Conservation (phyloP, 2,888 invertebrate genomes). For the Ophion costatus region DNA sequence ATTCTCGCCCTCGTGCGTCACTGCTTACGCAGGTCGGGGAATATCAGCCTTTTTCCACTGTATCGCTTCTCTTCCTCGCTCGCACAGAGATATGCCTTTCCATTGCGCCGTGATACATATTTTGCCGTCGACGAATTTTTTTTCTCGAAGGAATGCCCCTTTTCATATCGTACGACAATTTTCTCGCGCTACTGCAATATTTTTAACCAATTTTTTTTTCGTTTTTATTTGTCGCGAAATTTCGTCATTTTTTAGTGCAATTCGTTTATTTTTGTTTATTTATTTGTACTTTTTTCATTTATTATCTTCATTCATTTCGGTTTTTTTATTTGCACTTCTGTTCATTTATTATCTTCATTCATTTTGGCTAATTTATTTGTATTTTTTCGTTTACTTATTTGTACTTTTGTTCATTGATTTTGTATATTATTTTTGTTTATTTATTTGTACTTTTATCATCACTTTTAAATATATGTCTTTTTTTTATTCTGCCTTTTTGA, state of each 20-base stretch:
- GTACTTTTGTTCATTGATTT: no score
- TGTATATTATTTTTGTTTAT: no score
- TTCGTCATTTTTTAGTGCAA: background rate
- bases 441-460: no score
- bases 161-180: background rate
- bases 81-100: constrained; percentile 38
- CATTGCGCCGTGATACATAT: constrained; percentile 9
- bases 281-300: no score
- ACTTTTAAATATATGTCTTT: no score
- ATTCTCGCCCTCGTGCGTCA: constrained; percentile 68
- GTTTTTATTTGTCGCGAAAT: background rate
- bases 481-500: background rate
- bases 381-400: no score
- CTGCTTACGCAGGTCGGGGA: constrained; percentile 69
- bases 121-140: constrained; percentile 9
- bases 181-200: background rate
- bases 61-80: constrained; percentile 22
- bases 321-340: no score
- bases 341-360: no score
- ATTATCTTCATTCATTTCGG: no score
- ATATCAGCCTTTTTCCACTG: constrained; percentile 62
- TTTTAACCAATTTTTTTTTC: background rate
- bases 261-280: background rate
- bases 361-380: no score
- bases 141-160: constrained; percentile 9